Conservation (phyloP, 2,888 invertebrate species). For the Phortica magna region DNA sequence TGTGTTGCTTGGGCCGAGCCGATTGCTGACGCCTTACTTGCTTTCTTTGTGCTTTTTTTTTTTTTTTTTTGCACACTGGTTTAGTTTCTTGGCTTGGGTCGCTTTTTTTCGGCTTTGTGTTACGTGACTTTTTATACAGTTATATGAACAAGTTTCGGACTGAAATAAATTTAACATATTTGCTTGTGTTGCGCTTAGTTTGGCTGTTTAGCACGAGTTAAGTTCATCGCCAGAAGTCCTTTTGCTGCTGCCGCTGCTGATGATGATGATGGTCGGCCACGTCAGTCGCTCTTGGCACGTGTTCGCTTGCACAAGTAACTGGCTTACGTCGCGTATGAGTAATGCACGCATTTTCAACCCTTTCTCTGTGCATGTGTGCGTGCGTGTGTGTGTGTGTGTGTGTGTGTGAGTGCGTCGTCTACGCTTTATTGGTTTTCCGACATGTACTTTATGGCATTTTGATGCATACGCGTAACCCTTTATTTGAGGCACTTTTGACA, state of each 20-base stretch:
- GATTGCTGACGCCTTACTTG: conserved; percentile 19
- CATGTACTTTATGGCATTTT: conserved; percentile 63
- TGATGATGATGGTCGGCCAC: background rate
- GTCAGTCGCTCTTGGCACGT: conserved; percentile 14
- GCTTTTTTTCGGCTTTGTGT: background rate
- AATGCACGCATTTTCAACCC: background rate
- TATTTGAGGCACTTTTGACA: conserved; percentile 46
- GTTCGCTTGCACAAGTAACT: background rate
- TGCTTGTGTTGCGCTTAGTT: conserved; percentile 6
- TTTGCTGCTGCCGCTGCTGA: no score
- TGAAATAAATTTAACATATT: conserved; percentile 18
- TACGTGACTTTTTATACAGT: conserved; percentile 26
- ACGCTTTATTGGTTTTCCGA: conserved; percentile 63
- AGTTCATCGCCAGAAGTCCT: conserved; percentile 3
- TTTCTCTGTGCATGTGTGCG: background rate
- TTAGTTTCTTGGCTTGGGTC: background rate
- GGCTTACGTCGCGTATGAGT: conserved; percentile 25
- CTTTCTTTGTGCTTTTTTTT: background rate
- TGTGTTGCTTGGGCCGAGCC: background rate
- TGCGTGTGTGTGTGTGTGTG: background rate
- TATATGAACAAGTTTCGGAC: conserved; percentile 5
- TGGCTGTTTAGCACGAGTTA: conserved; percentile 6
- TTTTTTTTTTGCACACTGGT: background rate
- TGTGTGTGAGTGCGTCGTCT: conserved; percentile 45
- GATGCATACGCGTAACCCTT: conserved; percentile 65